A percentile compares a stretch with the other conserved stretches of the same genome.
phyloP scores from a whole-genome alignment of 1,140 invertebrate genomes.

The Tenebrio molitor region DNA sequence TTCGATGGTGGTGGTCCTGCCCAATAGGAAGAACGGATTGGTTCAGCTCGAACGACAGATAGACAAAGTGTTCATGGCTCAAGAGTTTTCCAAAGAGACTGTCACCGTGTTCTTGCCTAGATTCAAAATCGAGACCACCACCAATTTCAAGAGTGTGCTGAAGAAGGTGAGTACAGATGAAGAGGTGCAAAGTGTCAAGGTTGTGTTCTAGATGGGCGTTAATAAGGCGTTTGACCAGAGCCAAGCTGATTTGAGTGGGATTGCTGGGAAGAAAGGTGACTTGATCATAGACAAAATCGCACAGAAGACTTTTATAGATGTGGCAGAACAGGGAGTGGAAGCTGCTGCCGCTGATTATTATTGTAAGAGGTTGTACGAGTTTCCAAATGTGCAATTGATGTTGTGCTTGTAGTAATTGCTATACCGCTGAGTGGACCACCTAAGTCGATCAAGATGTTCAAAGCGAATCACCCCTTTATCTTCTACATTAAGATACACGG shows the following conservation, averaged over 20 bases:
- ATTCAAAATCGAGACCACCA: slow-evolving; percentile 77
- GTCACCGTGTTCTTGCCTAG: slow-evolving; percentile 72
- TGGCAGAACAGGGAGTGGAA: slow-evolving; percentile 79
- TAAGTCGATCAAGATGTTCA: too few relatives aligned
- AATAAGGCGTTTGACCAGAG: slow-evolving; percentile 67
- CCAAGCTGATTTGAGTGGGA: slow-evolving; percentile 70
- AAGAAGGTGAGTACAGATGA: slow-evolving; percentile 69
- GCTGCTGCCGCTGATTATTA: slow-evolving; percentile 77
- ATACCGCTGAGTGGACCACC: too few relatives aligned
- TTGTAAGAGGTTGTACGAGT: too few relatives aligned
- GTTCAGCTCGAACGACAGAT: slow-evolving; percentile 60
- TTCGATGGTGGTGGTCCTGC: slow-evolving; percentile 78
- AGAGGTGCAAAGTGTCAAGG: not conserved
- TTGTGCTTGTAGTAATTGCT: too few relatives aligned
- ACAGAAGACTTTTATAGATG: slow-evolving; percentile 77
- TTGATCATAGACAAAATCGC: slow-evolving; percentile 60
- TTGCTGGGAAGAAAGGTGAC: slow-evolving; percentile 59
- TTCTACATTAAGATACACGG: too few relatives aligned
- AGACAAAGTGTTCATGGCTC: slow-evolving; percentile 54
- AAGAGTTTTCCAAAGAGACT: slow-evolving; percentile 48
- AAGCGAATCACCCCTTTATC: too few relatives aligned
- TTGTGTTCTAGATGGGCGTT: slow-evolving; percentile 68
- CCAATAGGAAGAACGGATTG: slow-evolving; percentile 71
- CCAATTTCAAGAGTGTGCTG: slow-evolving; percentile 72
- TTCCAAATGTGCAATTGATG: too few relatives aligned